Evolutionary conservation across 2,888 invertebrate genomes (phyloP).

Genomic region (Artemia sinica): DNA sequence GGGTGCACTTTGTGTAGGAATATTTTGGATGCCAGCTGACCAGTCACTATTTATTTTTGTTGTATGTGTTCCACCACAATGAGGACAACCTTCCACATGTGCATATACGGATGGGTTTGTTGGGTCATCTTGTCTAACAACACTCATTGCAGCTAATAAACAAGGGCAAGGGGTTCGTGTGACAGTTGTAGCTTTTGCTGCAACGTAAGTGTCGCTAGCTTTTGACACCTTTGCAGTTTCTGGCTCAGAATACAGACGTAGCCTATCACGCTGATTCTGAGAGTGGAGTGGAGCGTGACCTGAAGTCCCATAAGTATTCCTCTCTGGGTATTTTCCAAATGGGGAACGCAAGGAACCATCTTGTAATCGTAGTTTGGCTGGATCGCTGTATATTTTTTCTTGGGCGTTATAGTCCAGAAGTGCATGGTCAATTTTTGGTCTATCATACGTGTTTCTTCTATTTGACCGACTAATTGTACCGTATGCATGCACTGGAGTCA

Average conservation of each 20-base stretch:
- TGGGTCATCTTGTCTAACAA: neutral
- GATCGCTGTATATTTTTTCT: neutral
- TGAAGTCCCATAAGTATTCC: neutral
- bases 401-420: conserved; percentile 13
- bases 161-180: conserved; percentile 2
- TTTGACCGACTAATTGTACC: neutral
- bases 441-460: neutral
- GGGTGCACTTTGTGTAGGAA: neutral
- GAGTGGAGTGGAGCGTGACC: neutral
- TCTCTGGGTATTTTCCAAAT: neutral
- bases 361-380: neutral
- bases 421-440: conserved; percentile 6
- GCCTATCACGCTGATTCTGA: neutral
- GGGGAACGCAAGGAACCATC: neutral
- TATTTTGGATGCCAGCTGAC: neutral
- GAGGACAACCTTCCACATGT: conserved; percentile 11
- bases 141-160: conserved; percentile 3
- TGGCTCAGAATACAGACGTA: neutral
- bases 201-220: neutral
- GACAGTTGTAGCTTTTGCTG: neutral
- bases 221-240: neutral
- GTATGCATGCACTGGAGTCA: conserved; percentile 3
- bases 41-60: conserved; percentile 9
- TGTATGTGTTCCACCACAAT: conserved; percentile 13
- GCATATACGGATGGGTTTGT: conserved; percentile 8